Conservation (phyloP, 2,797 vertebrate genomes). For the Chaetophractus vellerosus region DNA sequence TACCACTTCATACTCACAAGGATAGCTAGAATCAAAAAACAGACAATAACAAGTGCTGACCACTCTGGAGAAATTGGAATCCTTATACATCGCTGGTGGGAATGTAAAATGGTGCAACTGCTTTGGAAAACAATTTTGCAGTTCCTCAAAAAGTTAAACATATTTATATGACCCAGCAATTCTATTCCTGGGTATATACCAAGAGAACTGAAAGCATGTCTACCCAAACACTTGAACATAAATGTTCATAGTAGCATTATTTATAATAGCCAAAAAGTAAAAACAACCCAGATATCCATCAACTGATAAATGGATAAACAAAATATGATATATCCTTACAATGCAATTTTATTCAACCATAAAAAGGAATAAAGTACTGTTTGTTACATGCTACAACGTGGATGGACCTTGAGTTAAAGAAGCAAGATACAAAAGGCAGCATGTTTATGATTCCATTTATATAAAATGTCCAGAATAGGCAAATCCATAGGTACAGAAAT, state of each 20-base stretch:
- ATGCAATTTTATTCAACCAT: background rate
- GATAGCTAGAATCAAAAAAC: background rate
- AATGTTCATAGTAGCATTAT: constrained; percentile 10
- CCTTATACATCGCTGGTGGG: no score
- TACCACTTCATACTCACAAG: background rate
- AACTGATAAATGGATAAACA: no score
- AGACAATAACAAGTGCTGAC: background rate
- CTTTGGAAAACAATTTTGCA: no score
- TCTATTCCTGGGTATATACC: background rate
- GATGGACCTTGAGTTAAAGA: background rate
- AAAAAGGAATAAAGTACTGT: constrained; percentile 42
- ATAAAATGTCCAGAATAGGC: no score
- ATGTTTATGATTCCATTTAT: no score
- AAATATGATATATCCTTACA: background rate
- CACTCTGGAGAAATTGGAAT: background rate
- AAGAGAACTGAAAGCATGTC: constrained; percentile 26
- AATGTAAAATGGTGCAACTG: no score
- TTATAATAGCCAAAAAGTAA: no score
- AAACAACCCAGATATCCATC: no score
- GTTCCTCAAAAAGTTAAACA: background rate
- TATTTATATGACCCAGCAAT: background rate
- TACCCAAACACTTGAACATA: background rate
- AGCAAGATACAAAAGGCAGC: background rate
- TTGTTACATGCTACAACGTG: background rate
- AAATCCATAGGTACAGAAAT: no score